These are phyloP conservation scores for Ectemnius lituratus DNA, from an alignment of 2,888 invertebrate genomes.

Conservation along the genomic window DNA sequence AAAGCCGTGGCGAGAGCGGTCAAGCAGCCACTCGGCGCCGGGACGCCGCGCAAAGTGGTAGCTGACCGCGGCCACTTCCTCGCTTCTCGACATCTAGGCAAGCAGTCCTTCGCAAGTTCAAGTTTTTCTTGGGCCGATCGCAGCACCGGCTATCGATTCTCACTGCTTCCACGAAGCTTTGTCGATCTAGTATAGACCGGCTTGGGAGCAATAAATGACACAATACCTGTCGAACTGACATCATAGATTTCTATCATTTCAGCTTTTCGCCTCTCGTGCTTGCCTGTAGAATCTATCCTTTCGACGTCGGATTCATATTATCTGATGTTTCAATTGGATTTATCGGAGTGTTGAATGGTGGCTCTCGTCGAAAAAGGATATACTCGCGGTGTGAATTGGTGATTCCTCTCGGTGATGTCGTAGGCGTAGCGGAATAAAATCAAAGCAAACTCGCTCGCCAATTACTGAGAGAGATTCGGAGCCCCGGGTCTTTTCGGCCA, in stretches of 20 bases:
- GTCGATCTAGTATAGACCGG: constrained; percentile 32
- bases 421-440: constrained; percentile 23
- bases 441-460: constrained; percentile 45
- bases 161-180: constrained; percentile 24
- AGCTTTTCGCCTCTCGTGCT: constrained; percentile 3
- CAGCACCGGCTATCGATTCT: constrained; percentile 19
- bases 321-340: too few relatives aligned
- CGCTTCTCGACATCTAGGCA: constrained; percentile 29
- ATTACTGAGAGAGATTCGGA: constrained; percentile 54
- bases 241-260: constrained; percentile 36
- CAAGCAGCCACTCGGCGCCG: constrained; percentile 14
- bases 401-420: constrained; percentile 14
- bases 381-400: neutral
- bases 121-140: constrained; percentile 31
- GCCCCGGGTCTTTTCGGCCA: constrained; percentile 39
- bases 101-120: constrained; percentile 34
- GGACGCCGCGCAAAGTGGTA: constrained; percentile 25
- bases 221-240: constrained; percentile 35
- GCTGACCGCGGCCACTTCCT: constrained; percentile 29
- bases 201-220: constrained; percentile 14
- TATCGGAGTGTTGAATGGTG: too few relatives aligned
- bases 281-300: too few relatives aligned
- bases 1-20: constrained; percentile 2
- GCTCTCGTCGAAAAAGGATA: neutral
- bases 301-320: too few relatives aligned